Evolutionary conservation across 1,140 invertebrate genomes (phyloP), one percentile per base, ranked within the genome.

Genomic region (Drosophila busckii): DNA sequence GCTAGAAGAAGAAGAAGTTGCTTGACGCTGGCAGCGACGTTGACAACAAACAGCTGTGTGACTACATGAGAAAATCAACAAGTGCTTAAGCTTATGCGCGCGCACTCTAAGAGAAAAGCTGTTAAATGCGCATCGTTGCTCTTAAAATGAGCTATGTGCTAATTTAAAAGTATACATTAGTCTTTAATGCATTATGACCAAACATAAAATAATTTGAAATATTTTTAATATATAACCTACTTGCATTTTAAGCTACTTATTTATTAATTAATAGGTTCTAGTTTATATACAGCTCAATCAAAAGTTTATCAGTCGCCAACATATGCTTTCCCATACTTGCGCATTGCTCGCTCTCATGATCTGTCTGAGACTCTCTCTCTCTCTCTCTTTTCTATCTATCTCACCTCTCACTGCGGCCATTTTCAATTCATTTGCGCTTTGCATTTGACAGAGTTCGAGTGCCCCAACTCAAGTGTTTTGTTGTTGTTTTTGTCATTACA

Each of bases 391-490:
- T 25, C 46, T 48, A 31, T 56, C 19, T 29, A 44, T 17, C 1
- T 6, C 12, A 4, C 22, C 2, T 17, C 3, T 37, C 28, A 16
- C 54, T 37, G 60, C 64, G 64, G 48, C 70, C 70, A 75, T 75
- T 75, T 75, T 75, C 63, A 73, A 68, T 73, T 68, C 63, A 75
- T 42, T 41, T 61, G 52, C 26, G 35, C 53, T 58, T 68, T 80
- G 73, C 73, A 68, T 78, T 80, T 80, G 73, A 80, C 73, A 80
- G 46, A 73, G 59, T 80, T 76, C 58, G 50, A 46, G 31, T 35
- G 44, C 52, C 13, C 25, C 22, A 9, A 19, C 28, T 58, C 37
- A 49, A 54, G 32, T 48, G 25, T 55, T 46, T 59, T 63, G 59
- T 54, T 53, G 32, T 54, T 45, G 28, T 16, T 44, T n/a, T 38